phyloP scores from a whole-genome alignment of 1,140 invertebrate genomes.

The Lethrus apterus region DNA sequence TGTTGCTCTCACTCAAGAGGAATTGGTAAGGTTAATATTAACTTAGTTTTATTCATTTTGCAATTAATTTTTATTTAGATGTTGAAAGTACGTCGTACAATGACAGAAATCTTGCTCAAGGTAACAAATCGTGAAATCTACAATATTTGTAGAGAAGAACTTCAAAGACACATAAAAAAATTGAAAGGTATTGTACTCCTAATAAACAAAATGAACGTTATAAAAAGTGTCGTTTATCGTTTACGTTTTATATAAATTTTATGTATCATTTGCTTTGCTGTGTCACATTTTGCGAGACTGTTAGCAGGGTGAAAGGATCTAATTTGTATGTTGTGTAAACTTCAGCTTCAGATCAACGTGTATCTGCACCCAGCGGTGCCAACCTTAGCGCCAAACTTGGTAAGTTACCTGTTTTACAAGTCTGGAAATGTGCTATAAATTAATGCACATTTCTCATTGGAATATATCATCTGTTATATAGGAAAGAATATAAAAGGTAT shows the following conservation, averaged over 20 bases:
- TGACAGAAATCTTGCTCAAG: constrained; percentile 89
- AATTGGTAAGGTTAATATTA: constrained; percentile 44
- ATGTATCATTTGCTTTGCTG: constrained; percentile 5
- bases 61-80: constrained; percentile 56
- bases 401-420: constrained; percentile 25
- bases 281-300: constrained; percentile 24
- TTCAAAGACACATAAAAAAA: constrained; percentile 46
- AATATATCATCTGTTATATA: neutral
- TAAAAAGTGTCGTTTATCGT: constrained; percentile 2
- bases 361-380: constrained; percentile 37
- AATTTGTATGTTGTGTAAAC: constrained; percentile 32
- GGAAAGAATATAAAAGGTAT: neutral
- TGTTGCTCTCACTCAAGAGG: constrained; percentile 39
- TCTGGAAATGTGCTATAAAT: neutral
- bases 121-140: constrained; percentile 87
- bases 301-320: constrained; percentile 30
- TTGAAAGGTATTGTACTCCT: constrained; percentile 36
- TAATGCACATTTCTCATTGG: neutral
- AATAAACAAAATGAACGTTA: constrained; percentile 6
- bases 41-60: constrained; percentile 9
- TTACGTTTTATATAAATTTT: constrained; percentile 12
- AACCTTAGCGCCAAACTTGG: constrained; percentile 34
- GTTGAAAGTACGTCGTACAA: constrained; percentile 72
- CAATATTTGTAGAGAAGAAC: constrained; percentile 69
- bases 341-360: constrained; percentile 36